Evolutionary conservation across 2,113 vertebrate species (phyloP).

Genomic region (Amblyornis subalaris): DNA sequence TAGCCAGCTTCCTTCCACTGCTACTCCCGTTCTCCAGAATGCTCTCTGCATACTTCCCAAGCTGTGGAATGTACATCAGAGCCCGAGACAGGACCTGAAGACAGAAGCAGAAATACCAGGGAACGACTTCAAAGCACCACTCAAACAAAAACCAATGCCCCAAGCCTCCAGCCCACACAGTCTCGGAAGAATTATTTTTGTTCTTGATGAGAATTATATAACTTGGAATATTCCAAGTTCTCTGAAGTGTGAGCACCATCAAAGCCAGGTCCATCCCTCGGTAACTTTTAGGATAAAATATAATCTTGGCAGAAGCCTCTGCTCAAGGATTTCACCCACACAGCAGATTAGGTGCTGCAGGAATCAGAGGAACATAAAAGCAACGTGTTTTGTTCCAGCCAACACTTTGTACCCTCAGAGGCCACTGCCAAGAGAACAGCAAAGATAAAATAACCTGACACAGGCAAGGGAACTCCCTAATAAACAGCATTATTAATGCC

Average conservation of each 20-base stretch:
- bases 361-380: not conserved
- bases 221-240: not conserved
- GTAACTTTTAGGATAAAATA: not conserved
- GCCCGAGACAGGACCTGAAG: conserved; percentile 90
- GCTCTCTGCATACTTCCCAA: conserved; percentile 94
- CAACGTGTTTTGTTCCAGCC: accelerated
- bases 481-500: not conserved
- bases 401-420: not conserved
- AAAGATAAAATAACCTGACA: not conserved
- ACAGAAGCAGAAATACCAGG: not conserved
- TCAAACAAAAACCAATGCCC: not conserved
- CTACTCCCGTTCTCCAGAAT: conserved; percentile 94
- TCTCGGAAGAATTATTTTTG: conserved; percentile 9
- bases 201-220: not conserved
- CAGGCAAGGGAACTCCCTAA: not conserved
- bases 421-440: not conserved
- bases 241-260: not conserved
- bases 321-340: not conserved
- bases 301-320: not conserved
- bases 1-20: conserved; percentile 91
- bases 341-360: not conserved
- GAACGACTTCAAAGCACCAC: conserved; percentile 2
- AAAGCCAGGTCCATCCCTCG: not conserved
- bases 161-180: conserved; percentile 33
- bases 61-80: conserved; percentile 95